Evolutionary conservation across 2,113 vertebrate species (phyloP).

Genomic region (Bos taurus): DNA sequence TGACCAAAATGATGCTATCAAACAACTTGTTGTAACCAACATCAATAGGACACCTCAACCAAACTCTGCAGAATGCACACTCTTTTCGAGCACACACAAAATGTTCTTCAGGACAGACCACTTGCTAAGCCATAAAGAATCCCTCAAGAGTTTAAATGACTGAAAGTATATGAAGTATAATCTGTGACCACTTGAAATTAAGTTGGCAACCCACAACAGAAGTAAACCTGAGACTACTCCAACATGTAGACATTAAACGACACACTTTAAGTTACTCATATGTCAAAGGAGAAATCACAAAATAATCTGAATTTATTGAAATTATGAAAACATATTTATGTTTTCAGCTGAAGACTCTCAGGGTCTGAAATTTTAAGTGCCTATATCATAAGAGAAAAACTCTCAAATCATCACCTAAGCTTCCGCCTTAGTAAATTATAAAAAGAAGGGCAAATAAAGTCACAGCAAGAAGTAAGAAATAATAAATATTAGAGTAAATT

Average conservation of each 20-base stretch:
- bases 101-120: not conserved
- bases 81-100: not conserved
- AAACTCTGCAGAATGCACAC: not conserved
- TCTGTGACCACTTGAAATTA: not conserved
- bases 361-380: not conserved
- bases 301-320: not conserved
- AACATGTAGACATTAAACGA: not conserved
- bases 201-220: not conserved
- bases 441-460: not conserved
- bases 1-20: not conserved
- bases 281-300: not conserved
- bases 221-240: not conserved
- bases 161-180: not conserved
- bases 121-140: not conserved
- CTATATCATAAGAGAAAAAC: not conserved
- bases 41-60: not conserved
- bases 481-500: not conserved
- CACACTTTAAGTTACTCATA: not conserved
- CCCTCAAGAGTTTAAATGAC: not conserved
- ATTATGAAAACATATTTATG: not conserved
- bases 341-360: not conserved
- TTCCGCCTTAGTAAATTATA: not conserved
- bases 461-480: not conserved
- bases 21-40: not conserved
- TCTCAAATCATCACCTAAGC: not conserved